Evolutionary conservation across 2,888 invertebrate genomes (phyloP), one percentile per base, ranked within the genome.

Genomic region (Ditula angustiorana): DNA sequence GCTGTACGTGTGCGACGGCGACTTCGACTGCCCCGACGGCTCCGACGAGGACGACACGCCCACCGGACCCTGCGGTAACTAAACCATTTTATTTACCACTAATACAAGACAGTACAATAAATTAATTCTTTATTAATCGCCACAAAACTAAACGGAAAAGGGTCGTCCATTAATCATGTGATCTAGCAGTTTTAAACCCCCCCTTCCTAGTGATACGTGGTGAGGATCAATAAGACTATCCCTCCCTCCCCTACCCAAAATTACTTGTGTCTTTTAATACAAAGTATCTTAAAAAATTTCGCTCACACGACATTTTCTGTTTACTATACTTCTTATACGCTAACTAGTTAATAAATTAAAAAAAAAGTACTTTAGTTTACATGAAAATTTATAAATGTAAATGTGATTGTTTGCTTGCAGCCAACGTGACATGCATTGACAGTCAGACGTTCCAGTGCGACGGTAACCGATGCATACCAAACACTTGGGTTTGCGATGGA

Each of bases 1-100:
- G 59, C 93, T 94, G 74, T 95, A 94, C 80, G 83, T 95, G 61
- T 97, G 97, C 82, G 96, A 97, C 88, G 96, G 96, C 0, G 94
- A 95, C 71, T 91, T 93, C 57, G 96, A 97, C 85, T 97, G 97
- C 78, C 93, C 93, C 0, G 96, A 96, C 86, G 95, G 94, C 37
- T 94, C 95, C 37, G 97, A 97, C 86, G 97, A 97, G 86, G 94
- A 95, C 76, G 86, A 90, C 23, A 86, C 91, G 37, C 87, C 91
- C 0, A 90, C 90, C 28, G 96, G 96, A 2, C 93, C 93, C 5
- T 96, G 96, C 81, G 94, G 95, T 92, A 77, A 88, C 60, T 28
- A 35, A 1, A 7, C 8, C 0, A 41, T 21, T 28, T 13, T 26
- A 5, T 10, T 16, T 30, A 19, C 26, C 28, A 19, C 11, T 21